phyloP scores from a whole-genome alignment of 2,113 vertebrate species.

The Apteryx owenii region DNA sequence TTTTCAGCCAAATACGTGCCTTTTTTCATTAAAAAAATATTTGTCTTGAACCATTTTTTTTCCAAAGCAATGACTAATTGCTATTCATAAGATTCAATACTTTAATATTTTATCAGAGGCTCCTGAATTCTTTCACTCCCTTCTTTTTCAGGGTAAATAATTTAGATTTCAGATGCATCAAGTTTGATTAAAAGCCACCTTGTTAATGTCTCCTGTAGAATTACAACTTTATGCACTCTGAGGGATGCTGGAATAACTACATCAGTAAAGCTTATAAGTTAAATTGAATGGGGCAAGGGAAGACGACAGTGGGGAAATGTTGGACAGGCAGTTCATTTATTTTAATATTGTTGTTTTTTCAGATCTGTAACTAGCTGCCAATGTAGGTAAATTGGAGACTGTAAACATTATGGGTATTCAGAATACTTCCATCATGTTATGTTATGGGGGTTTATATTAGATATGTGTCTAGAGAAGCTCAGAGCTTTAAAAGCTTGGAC shows the following conservation, averaged over 20 bases:
- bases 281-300: background rate
- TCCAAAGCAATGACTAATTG: background rate
- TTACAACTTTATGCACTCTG: background rate
- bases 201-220: conserved; percentile 17
- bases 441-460: background rate
- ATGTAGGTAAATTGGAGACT: background rate
- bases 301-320: background rate
- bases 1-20: background rate
- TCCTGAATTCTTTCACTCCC: conserved; percentile 4
- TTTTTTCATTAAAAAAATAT: conserved; percentile 15
- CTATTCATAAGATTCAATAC: background rate
- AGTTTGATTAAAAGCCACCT: conserved; percentile 12
- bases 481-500: background rate
- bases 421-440: background rate
- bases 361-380: background rate
- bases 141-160: conserved; percentile 39
- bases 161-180: conserved; percentile 34
- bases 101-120: conserved; percentile 37
- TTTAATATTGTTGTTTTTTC: conserved; percentile 40
- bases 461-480: background rate
- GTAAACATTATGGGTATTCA: background rate
- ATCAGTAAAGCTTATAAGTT: background rate
- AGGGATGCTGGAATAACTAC: background rate
- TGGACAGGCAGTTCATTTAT: background rate
- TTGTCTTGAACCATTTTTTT: background rate